phyloP scores from a whole-genome alignment of 2,888 invertebrate genomes.

The Pheosia tremula region DNA sequence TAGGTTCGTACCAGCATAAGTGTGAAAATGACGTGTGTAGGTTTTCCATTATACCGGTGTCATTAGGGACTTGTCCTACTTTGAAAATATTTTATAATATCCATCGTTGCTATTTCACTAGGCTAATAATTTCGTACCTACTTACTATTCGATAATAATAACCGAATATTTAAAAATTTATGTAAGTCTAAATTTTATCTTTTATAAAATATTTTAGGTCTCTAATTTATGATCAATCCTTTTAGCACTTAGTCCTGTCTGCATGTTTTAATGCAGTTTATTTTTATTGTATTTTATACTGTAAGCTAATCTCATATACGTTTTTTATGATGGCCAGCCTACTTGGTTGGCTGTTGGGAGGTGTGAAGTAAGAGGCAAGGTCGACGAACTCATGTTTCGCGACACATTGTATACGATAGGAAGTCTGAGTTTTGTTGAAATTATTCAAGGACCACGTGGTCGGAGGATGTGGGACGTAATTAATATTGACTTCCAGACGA shows the following conservation, averaged over 20 bases:
- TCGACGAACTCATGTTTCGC: constrained; percentile 20
- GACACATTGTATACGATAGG: constrained; percentile 9
- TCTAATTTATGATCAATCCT: background rate
- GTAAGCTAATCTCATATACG: background rate
- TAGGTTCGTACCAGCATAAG: background rate
- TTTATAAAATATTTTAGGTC: too few relatives aligned
- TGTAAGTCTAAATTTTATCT: too few relatives aligned
- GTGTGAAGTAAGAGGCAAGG: constrained; percentile 20
- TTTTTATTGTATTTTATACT: background rate
- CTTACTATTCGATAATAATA: too few relatives aligned
- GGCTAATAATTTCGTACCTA: too few relatives aligned
- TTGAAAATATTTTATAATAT: background rate
- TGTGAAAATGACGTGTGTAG: background rate
- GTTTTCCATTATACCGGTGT: background rate
- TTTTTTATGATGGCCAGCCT: background rate
- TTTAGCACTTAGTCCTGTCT: background rate
- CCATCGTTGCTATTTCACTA: too few relatives aligned
- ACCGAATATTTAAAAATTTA: too few relatives aligned
- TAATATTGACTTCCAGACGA: background rate
- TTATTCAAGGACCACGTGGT: background rate
- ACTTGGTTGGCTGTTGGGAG: constrained; percentile 3
- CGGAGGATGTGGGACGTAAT: background rate
- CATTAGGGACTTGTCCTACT: background rate
- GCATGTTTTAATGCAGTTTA: background rate
- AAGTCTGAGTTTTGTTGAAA: constrained; percentile 5